Percentiles rank a stretch among this genome's conserved stretches.
phyloP scores from a whole-genome alignment of 1,140 invertebrate genomes.

The Pogonomyrmex barbatus region DNA sequence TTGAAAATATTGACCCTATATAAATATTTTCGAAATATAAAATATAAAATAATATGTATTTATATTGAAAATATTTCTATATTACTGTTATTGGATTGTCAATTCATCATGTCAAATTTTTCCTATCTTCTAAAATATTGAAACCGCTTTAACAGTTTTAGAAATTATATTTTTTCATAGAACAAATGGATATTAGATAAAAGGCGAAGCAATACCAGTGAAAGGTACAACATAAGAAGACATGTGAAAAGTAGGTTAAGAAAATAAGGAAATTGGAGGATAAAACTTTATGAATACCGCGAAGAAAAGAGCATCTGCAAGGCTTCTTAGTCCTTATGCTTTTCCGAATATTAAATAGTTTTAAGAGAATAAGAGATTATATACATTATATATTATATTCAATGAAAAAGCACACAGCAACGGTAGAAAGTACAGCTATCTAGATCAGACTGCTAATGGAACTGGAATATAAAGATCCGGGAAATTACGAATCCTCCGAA shows the following conservation, averaged over 20 bases:
- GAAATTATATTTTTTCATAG: background rate
- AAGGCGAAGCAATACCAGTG: background rate
- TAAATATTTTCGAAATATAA: background rate
- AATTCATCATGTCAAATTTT: background rate
- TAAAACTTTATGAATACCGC: conserved; percentile 48
- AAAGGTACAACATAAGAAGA: conserved; percentile 31
- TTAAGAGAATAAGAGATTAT: conserved; percentile 4
- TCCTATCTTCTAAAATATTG: background rate
- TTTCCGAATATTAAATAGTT: conserved; percentile 39
- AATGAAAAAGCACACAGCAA: background rate
- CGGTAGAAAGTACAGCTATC: background rate
- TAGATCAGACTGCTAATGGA: conserved; percentile 44
- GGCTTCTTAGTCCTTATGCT: background rate
- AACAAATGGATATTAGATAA: background rate
- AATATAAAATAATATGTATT: conserved; percentile 5
- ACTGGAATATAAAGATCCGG: conserved; percentile 37
- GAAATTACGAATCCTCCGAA: conserved; percentile 35
- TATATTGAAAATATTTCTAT: background rate
- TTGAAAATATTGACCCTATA: background rate
- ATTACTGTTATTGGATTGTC: background rate
- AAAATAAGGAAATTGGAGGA: conserved; percentile 56
- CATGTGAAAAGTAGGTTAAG: conserved; percentile 43
- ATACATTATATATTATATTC: conserved; percentile 22
- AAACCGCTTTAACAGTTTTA: background rate
- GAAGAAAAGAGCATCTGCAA: conserved; percentile 18